A percentile compares a stretch with the other conserved stretches of the same genome.
Conservation (phyloP, 2,797 vertebrate genomes). For the Arctocebus calabarensis region DNA sequence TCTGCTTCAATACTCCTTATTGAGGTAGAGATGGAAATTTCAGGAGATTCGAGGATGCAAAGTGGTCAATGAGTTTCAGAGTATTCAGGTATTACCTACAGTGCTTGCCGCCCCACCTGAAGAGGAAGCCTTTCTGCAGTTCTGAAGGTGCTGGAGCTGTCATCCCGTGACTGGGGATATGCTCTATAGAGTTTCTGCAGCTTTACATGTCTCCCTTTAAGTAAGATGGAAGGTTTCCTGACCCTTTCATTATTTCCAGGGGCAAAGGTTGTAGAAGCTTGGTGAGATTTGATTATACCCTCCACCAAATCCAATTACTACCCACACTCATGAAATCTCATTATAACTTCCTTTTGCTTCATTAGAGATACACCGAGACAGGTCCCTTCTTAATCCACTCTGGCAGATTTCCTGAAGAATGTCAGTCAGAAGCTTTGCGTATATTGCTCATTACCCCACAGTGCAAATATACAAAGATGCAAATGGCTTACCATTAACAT, state of each 20-base stretch:
- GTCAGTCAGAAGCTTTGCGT: neutral
- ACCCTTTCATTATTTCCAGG: conserved; percentile 65
- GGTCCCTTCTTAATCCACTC: conserved; percentile 24
- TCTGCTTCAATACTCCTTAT: neutral
- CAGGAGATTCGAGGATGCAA: neutral
- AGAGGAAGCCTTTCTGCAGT: neutral
- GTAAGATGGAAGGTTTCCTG: conserved; percentile 7
- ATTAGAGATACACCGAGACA: conserved; percentile 25
- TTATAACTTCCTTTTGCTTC: conserved; percentile 75
- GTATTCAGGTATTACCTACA: neutral
- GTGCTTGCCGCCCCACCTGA: neutral
- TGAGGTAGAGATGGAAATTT: neutral
- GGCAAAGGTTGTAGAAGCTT: conserved; percentile 64
- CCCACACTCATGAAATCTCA: conserved; percentile 70
- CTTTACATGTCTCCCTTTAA: conserved; percentile 31
- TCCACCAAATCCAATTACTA: conserved; percentile 77
- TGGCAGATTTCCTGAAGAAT: conserved; percentile 63
- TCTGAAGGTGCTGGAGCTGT: neutral
- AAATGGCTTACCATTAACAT: neutral
- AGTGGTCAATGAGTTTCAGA: neutral
- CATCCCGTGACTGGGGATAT: neutral
- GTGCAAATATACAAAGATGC: conserved; percentile 4
- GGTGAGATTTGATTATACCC: conserved; percentile 77
- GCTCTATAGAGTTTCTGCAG: neutral
- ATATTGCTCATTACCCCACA: neutral